phyloP scores from a whole-genome alignment of 2,888 invertebrate species.

The Ephialtes manifestator region DNA sequence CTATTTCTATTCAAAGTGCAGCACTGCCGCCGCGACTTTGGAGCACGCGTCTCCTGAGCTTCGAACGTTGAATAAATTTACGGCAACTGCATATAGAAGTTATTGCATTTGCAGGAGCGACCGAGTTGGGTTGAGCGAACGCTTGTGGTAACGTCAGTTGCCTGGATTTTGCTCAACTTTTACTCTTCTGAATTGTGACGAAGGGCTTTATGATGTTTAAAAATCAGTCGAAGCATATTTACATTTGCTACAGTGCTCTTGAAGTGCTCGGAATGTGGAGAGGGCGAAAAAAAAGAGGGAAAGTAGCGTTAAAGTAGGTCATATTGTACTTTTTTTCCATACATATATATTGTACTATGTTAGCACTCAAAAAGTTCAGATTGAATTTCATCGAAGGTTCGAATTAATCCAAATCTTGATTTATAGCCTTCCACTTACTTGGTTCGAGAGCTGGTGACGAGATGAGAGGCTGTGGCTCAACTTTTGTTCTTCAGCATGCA shows the following conservation, averaged over 20 bases:
- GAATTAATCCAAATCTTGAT: too few species aligned
- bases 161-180: constrained; percentile 23
- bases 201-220: background rate
- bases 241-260: too few species aligned
- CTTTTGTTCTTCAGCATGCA: too few species aligned
- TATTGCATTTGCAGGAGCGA: constrained; percentile 31
- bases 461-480: too few species aligned
- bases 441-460: too few species aligned
- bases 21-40: background rate
- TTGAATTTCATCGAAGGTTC: too few species aligned
- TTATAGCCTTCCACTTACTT: too few species aligned
- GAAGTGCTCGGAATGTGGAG: too few species aligned
- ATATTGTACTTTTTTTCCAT: background rate
- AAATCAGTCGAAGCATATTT: background rate
- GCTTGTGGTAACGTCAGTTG: constrained; percentile 19
- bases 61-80: constrained; percentile 37
- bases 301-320: background rate
- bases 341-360: too few species aligned
- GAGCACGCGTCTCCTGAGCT: background rate
- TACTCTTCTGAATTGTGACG: background rate
- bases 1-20: constrained; percentile 41
- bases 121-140: constrained; percentile 21
- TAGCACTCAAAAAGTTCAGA: too few species aligned
- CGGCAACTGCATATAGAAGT: constrained; percentile 40
- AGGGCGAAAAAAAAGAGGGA: too few species aligned